Evolutionary conservation across 1,140 invertebrate genomes (phyloP), one percentile per base, ranked within the genome.

Genomic region (Macrotrachela quadricornifera): DNA sequence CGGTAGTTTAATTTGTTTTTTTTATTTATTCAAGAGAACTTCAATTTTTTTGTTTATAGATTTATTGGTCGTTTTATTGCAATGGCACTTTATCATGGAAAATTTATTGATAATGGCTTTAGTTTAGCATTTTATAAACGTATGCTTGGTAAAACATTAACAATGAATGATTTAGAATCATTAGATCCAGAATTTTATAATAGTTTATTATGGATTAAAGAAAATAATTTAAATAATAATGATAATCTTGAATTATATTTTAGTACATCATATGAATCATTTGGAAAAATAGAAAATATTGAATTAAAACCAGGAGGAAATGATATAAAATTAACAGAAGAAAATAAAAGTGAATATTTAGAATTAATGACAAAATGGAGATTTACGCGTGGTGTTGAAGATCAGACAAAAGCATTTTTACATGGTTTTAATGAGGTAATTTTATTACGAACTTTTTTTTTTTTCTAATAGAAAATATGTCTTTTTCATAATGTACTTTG

Each of bases 111-210:
- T 74, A 88, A 87, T 46, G 96, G 95, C 70, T 97, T 97, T 71
- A 96, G 96, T 71, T 80, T 91, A 64, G 91, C 91, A 58, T 97
- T 96, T 73, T 97, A 97, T 72, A 97, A 96, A 74, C 95, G 96
- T 90, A 96, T 97, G 90, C 69, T 97, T 57, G 78, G 78, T 52
- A 96, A 95, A 73, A 65, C 77, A 39, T 95, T 97, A 57, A 83
- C 85, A 62, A 71, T 97, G 12, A 83, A 85, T 69, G 91, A 96
- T 68, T 95, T 96, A 88, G 90, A 96, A 72, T 73, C 85, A 46
- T 90, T 96, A 18, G 92, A 97, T 72, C 83, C 85, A 1, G 90
- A 95, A 71, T 96, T 96, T 72, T 94, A 90, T 68, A 95, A 95
- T 72, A 95, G 88, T 1, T 71, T 97, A 30, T 76, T 90, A 58